Conservation (phyloP, 2,888 invertebrate genomes). For the Bellardia bayeri region DNA sequence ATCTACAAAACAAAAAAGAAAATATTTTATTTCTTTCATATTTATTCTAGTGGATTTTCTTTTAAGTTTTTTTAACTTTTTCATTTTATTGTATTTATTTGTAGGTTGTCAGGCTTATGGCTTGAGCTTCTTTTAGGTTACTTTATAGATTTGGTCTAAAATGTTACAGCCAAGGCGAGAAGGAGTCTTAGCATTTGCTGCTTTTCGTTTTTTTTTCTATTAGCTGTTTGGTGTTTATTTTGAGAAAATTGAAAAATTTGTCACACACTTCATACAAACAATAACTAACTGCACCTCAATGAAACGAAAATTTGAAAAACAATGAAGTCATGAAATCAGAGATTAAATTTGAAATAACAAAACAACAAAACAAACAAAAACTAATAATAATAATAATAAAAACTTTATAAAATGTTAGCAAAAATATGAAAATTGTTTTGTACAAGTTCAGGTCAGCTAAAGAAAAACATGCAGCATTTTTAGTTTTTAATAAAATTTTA, state of each 20-base stretch:
- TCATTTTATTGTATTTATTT: constrained; percentile 15
- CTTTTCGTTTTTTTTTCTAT: constrained; percentile 10
- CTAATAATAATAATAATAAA: constrained; percentile 21
- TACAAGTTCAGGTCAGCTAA: constrained; percentile 49
- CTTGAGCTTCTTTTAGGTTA: constrained; percentile 52
- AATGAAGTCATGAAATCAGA: constrained; percentile 73
- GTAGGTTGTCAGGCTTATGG: constrained; percentile 56
- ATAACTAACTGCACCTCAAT: constrained; percentile 70
- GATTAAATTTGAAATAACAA: constrained; percentile 59
- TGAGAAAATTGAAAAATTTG: constrained; percentile 66
- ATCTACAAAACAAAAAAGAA: constrained; percentile 33
- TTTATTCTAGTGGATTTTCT: constrained; percentile 58
- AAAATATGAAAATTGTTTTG: constrained; percentile 64
- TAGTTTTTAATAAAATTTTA: not conserved
- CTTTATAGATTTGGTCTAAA: constrained; percentile 43
- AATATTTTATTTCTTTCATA: constrained; percentile 65
- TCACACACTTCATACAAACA: constrained; percentile 67
- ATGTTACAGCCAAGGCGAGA: constrained; percentile 9
- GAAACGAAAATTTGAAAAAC: constrained; percentile 47
- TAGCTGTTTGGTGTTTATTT: constrained; percentile 42
- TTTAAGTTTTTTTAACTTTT: constrained; percentile 22
- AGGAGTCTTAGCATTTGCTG: constrained; percentile 16
- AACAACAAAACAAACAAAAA: no score
- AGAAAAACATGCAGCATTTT: constrained; percentile 22
- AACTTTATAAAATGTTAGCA: constrained; percentile 4